Conservation (phyloP, 2,113 vertebrate species). For the Nyctereutes procyonoides region DNA sequence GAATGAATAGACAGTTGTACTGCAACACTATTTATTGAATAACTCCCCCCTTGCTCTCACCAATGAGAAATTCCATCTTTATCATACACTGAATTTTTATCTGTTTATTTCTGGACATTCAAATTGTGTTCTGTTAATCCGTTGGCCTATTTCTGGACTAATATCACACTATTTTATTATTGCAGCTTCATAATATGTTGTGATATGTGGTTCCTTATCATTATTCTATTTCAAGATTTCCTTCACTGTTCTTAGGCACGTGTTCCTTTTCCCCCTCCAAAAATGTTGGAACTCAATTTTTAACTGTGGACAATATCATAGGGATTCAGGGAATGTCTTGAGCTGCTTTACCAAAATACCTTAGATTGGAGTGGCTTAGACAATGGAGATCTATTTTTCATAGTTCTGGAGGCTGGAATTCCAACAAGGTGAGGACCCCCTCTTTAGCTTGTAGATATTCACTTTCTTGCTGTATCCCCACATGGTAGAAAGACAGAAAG, state of each 20-base stretch:
- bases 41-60: background rate
- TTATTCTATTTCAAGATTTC: background rate
- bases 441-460: background rate
- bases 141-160: background rate
- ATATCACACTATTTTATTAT: background rate
- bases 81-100: background rate
- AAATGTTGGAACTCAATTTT: background rate
- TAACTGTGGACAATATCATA: background rate
- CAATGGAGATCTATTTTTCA: background rate
- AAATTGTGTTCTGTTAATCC: background rate
- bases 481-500: background rate
- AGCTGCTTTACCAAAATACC: background rate
- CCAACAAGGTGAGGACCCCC: too few species aligned
- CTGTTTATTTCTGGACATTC: background rate
- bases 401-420: background rate
- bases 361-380: background rate
- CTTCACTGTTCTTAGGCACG: background rate
- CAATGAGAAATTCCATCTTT: conserved; percentile 47
- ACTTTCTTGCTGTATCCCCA: background rate
- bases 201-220: background rate
- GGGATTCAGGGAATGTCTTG: background rate
- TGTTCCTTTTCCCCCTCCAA: background rate
- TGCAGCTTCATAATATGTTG: background rate
- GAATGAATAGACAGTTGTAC: conserved; percentile 23
- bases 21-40: background rate